These are phyloP conservation scores for Oedothorax gibbosus DNA, from an alignment of 1,140 invertebrate species.

Conservation along the genomic window DNA sequence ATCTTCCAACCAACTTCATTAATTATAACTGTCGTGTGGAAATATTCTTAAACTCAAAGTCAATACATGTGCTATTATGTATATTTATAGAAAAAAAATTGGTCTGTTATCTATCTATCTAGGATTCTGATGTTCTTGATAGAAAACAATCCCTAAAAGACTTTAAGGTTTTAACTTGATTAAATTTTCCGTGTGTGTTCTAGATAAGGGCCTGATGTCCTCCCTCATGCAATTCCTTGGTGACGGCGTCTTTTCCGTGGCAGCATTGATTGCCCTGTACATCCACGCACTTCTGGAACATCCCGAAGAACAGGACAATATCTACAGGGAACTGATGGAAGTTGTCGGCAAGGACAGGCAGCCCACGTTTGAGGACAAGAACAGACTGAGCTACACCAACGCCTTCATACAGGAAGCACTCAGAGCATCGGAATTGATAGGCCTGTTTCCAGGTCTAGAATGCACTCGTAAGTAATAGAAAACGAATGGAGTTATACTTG, in stretches of 20 bases:
- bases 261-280: neutral
- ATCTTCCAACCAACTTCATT: too few relatives aligned
- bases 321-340: conserved; percentile 24
- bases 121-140: too few relatives aligned
- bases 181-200: neutral
- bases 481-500: too few relatives aligned
- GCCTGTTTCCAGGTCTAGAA: conserved; percentile 5
- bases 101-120: too few relatives aligned
- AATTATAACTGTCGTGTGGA: too few relatives aligned
- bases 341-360: conserved; percentile 15
- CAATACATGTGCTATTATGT: too few relatives aligned
- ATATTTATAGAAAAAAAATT: too few relatives aligned
- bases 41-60: too few relatives aligned
- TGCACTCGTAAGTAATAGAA: conserved; percentile 23
- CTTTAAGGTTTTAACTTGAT: neutral
- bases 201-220: conserved; percentile 10
- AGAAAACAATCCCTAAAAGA: too few relatives aligned
- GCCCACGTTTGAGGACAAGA: conserved; percentile 41
- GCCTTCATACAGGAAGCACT: conserved; percentile 28
- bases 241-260: conserved; percentile 2
- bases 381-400: conserved; percentile 21
- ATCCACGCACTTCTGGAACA: neutral
- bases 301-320: conserved; percentile 45
- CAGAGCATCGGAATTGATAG: neutral
- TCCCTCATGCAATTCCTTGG: conserved; percentile 11